These are phyloP conservation scores for Sebastes trivittatus DNA, from an alignment of 2,797 vertebrate species.

Conservation along the genomic window DNA sequence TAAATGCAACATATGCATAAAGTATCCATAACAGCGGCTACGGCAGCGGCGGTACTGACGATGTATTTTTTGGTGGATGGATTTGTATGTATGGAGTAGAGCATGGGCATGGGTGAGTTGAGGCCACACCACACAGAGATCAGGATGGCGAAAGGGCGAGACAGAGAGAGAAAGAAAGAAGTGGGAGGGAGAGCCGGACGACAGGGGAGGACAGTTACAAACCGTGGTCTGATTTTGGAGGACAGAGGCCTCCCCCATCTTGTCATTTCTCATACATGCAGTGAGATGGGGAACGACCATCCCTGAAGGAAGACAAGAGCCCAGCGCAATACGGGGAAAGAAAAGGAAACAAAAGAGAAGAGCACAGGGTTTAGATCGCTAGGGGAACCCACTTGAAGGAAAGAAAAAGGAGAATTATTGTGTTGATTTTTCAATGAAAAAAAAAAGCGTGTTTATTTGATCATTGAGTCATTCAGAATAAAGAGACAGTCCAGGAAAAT, in stretches of 20 bases:
- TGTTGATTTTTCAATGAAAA: slow-evolving; percentile 82
- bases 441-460: slow-evolving; percentile 83
- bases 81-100: slow-evolving; percentile 87
- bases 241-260: slow-evolving; percentile 98
- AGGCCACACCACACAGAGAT: slow-evolving; percentile 91
- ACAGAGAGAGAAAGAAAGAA: slow-evolving; percentile 63
- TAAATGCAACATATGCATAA: slow-evolving; percentile 41
- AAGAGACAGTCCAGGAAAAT: slow-evolving; percentile 95
- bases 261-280: slow-evolving; percentile 99
- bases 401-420: slow-evolving; percentile 77
- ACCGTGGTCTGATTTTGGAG: slow-evolving; percentile 99
- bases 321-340: slow-evolving; percentile 86
- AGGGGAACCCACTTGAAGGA: slow-evolving; percentile 78
- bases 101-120: slow-evolving; percentile 87
- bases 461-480: slow-evolving; percentile 83
- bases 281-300: slow-evolving; percentile 98
- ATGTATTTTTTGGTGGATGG: slow-evolving; percentile 85
- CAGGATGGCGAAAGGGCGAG: slow-evolving; percentile 88
- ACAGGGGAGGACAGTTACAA: slow-evolving; percentile 91
- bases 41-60: slow-evolving; percentile 49
- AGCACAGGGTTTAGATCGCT: slow-evolving; percentile 95
- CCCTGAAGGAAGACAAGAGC: slow-evolving; percentile 94
- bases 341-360: slow-evolving; percentile 75
- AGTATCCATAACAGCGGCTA: slow-evolving; percentile 30
- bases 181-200: slow-evolving; percentile 81